Base-by-base conservation (phyloP, 1,140 invertebrate genomes). In the Pseudomyrmex pallidus region DNA sequence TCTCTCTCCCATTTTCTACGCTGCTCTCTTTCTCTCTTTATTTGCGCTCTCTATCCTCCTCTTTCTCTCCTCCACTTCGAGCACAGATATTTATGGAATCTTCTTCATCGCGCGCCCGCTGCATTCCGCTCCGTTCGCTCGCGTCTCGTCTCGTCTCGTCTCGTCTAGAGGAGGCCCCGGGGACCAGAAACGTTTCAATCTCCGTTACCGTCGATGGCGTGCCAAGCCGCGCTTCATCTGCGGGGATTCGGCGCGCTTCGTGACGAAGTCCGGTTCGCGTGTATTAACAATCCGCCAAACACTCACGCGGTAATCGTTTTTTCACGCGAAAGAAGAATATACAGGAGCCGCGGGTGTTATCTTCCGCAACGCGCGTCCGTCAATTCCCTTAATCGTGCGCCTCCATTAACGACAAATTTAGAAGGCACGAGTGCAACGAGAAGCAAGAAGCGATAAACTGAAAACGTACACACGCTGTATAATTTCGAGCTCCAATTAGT, bases 31-130 rank as follows among this genome's bases (percentile, higher is more conserved):
- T 82, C 83, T 62, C 48, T 64, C 17, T 67, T 9, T 17, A 15
- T 84, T 67, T 59, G 35, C 10, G 10, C 9, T 52, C 20, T 59
- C 25, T 66, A 44, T 82, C 35, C 20, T 54, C 25, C 13, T 72
- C 63, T 4, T 50, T 57, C 54, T 50, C 54, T 73, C 63, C 67
- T 62, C 25, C 54, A 54, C 73, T 62, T 64, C 52, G 82, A 82
- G 84, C 73, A 59, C 78, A 84, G 87, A 89, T 92, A 92, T 92
- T 91, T 91, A 91, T 91, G 90, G 90, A 92, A 92, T 91, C 90
- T 86, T 89, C 85, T 85, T 85, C 86, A 87, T 89, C 88, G 85
- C 87, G 82, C 85, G 85, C 84, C 62, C 83, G 85, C 74, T 82
- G 84, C 88, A 90, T 90, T 90, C 88, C 88, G 74, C 88, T 73